Conservation (phyloP, 2,113 vertebrate species). For the Rhinolophus ferrumequinum region DNA sequence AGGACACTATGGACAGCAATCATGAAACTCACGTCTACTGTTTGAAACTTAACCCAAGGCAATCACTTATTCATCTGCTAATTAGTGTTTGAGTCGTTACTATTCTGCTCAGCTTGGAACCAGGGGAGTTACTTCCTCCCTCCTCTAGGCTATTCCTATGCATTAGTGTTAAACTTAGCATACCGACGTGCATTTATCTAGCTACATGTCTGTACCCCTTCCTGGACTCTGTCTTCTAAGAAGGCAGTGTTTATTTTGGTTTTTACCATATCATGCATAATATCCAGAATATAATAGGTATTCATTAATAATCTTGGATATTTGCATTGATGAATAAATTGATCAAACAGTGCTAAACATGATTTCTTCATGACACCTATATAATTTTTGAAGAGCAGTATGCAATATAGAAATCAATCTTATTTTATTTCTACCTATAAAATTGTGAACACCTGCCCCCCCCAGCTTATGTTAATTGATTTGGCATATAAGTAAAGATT, state of each 20-base stretch:
- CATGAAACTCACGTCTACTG: not conserved
- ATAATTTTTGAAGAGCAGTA: not conserved
- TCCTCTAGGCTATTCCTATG: not conserved
- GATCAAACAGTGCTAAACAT: not conserved
- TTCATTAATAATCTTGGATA: not conserved
- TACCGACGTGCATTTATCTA: not conserved
- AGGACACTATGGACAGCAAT: not conserved
- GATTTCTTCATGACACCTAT: not conserved
- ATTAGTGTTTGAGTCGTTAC: not conserved
- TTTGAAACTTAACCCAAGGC: not conserved
- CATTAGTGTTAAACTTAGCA: not conserved
- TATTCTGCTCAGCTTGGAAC: not conserved
- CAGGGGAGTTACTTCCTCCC: not conserved
- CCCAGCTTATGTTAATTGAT: not conserved
- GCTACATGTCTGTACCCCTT: not conserved
- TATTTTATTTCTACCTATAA: conserved; percentile 15
- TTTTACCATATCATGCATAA: not conserved
- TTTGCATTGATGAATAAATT: conserved; percentile 9
- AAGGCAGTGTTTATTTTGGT: not conserved
- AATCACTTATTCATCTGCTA: not conserved
- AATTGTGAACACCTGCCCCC: not conserved
- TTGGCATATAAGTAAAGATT: not conserved
- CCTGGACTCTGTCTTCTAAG: not conserved
- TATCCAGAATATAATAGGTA: not conserved
- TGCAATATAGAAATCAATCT: not conserved